Percentiles rank a stretch among this genome's conserved stretches.
These are phyloP conservation scores for Anoplophora glabripennis DNA, from an alignment of 1,140 invertebrate genomes.

Conservation along the genomic window DNA sequence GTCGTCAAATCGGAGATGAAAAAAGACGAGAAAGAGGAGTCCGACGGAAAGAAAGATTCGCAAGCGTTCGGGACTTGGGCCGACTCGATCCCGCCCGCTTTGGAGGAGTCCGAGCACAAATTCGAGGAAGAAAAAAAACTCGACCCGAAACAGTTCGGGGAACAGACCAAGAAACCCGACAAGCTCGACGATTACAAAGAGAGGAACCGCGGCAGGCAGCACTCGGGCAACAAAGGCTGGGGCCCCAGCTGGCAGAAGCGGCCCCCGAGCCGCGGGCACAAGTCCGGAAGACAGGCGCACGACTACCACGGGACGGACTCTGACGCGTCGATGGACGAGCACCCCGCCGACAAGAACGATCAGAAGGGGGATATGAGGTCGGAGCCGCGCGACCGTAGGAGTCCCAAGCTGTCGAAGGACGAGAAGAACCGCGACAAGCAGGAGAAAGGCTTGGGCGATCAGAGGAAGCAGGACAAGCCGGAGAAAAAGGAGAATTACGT, in stretches of 20 bases:
- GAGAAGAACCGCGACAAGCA: constrained; percentile 55
- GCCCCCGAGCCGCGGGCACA: constrained; percentile 23
- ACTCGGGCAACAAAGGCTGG: constrained; percentile 41
- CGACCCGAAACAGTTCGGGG: constrained; percentile 12
- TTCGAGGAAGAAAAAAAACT: constrained; percentile 27
- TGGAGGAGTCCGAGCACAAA: constrained; percentile 28
- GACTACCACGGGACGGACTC: constrained; percentile 56
- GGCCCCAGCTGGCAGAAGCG: constrained; percentile 37
- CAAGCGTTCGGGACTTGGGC: constrained; percentile 49
- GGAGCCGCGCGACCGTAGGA: constrained; percentile 37
- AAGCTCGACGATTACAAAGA: constrained; percentile 47
- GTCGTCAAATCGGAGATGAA: constrained; percentile 27
- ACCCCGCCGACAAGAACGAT: constrained; percentile 52
- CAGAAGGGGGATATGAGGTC: constrained; percentile 48
- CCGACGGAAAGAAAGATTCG: constrained; percentile 22
- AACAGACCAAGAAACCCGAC: constrained; percentile 29
- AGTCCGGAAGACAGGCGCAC: constrained; percentile 39
- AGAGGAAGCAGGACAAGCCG: constrained; percentile 50
- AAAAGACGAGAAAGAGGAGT: constrained; percentile 46
- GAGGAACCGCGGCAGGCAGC: constrained; percentile 44
- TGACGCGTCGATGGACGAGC: constrained; percentile 58
- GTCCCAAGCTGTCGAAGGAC: constrained; percentile 52
- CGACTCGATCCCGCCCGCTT: constrained; percentile 50
- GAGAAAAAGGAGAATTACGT: constrained; percentile 60
- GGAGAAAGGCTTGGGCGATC: constrained; percentile 37